Percentiles rank a stretch among this genome's conserved stretches.
phyloP scores from a whole-genome alignment of 2,797 vertebrate genomes.

The Chloroceryle amazona region DNA sequence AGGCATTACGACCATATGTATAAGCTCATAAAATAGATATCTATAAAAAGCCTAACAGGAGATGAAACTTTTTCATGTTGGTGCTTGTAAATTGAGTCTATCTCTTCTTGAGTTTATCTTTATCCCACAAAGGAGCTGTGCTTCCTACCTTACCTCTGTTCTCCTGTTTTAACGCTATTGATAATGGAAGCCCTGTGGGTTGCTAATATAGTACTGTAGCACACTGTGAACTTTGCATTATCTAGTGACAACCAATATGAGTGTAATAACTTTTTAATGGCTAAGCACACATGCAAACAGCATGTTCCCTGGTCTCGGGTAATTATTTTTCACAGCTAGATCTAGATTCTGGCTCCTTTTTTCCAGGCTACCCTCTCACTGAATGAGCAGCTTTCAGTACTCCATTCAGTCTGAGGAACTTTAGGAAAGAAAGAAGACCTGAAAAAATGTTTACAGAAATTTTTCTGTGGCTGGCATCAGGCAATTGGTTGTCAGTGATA shows the following conservation, averaged over 20 bases:
- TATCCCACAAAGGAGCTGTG: not conserved
- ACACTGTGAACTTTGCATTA: not conserved
- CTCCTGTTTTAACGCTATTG: not conserved
- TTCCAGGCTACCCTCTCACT: not conserved
- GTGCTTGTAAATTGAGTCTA: not conserved
- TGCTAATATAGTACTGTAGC: not conserved
- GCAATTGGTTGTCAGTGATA: not conserved
- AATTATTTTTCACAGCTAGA: slow-evolving; percentile 48
- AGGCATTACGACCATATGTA: not conserved
- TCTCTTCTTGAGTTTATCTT: not conserved
- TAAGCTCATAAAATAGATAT: not conserved
- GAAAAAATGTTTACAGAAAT: not conserved
- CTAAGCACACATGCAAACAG: slow-evolving; percentile 17
- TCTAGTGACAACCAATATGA: not conserved
- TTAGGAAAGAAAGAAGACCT: not conserved
- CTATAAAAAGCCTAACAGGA: not conserved
- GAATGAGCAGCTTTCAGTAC: not conserved
- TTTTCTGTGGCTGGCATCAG: not conserved
- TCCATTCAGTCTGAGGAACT: not conserved
- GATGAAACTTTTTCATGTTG: not conserved
- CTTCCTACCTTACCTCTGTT: not conserved
- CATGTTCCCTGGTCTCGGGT: not conserved
- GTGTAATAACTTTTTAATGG: slow-evolving; percentile 16
- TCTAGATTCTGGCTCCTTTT: not conserved
- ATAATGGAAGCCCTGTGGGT: not conserved